Evolutionary conservation across 1,140 invertebrate genomes (phyloP).

Genomic region (Heliothis subflexa): DNA sequence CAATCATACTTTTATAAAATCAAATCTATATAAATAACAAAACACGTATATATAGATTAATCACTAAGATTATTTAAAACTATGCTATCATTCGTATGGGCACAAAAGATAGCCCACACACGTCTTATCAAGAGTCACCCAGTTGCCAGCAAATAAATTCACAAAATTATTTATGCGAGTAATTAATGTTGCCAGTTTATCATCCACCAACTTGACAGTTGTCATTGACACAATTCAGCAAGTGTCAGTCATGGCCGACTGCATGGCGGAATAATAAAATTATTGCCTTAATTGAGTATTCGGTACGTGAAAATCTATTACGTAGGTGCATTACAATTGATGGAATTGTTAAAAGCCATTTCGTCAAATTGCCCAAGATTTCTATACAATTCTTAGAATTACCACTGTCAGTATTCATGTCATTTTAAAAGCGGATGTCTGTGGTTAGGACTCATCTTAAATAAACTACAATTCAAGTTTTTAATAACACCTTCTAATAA

Average conservation of each 20-base stretch:
- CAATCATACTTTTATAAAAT: neutral
- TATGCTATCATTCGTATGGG: neutral
- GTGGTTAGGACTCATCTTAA: no score
- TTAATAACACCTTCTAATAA: no score
- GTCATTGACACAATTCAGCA: conserved; percentile 43
- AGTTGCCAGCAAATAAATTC: conserved; percentile 23
- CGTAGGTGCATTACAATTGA: neutral
- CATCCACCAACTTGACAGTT: conserved; percentile 42
- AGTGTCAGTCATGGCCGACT: conserved; percentile 26
- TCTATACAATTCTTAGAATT: no score
- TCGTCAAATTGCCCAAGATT: no score
- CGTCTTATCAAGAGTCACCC: conserved; percentile 21
- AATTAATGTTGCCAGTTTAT: conserved; percentile 45
- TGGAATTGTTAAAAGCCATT: neutral
- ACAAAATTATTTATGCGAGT: conserved; percentile 19
- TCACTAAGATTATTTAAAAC: neutral
- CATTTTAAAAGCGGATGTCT: no score
- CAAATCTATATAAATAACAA: neutral
- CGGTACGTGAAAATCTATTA: neutral
- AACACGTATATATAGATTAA: neutral
- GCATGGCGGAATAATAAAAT: conserved; percentile 11
- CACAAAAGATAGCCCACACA: conserved; percentile 7
- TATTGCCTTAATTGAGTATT: conserved; percentile 7
- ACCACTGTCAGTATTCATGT: no score
- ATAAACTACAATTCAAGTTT: no score